Percentiles rank a stretch among this genome's conserved stretches.
Conservation (phyloP, 2,888 invertebrate species). For the Thera obeliscata region DNA sequence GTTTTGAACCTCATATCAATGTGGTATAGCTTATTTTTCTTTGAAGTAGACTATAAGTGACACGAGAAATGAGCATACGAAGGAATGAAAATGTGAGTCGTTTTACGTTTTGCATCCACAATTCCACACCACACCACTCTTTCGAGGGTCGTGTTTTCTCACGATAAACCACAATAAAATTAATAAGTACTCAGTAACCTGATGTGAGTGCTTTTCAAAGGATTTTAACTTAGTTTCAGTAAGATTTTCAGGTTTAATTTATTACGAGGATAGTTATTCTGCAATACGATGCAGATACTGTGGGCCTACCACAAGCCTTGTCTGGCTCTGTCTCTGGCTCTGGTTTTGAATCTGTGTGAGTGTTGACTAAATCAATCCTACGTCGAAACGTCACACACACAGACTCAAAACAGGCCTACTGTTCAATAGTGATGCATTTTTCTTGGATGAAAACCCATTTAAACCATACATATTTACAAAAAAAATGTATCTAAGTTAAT, state of each 20-base stretch:
- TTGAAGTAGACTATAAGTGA: slow-evolving; percentile 4
- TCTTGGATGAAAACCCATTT: too few species aligned
- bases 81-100: slow-evolving; percentile 74
- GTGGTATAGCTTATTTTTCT: slow-evolving; percentile 6
- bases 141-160: slow-evolving; percentile 64
- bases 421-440: too few species aligned
- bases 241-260: too few species aligned
- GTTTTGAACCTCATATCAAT: background rate
- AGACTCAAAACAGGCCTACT: too few species aligned
- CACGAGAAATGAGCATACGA: slow-evolving; percentile 54
- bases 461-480: too few species aligned
- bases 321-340: too few species aligned
- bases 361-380: too few species aligned
- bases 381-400: too few species aligned
- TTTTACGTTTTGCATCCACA: slow-evolving; percentile 75
- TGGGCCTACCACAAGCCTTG: background rate
- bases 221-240: slow-evolving; percentile 8
- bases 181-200: slow-evolving; percentile 36
- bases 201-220: slow-evolving; percentile 14
- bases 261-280: too few species aligned
- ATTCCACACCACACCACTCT: slow-evolving; percentile 52
- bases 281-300: too few species aligned
- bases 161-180: slow-evolving; percentile 56
- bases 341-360: too few species aligned
- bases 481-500: too few species aligned